Evolutionary conservation across 2,797 vertebrate genomes (phyloP), one percentile per base, ranked within the genome.

Genomic region (Balearica regulorum): DNA sequence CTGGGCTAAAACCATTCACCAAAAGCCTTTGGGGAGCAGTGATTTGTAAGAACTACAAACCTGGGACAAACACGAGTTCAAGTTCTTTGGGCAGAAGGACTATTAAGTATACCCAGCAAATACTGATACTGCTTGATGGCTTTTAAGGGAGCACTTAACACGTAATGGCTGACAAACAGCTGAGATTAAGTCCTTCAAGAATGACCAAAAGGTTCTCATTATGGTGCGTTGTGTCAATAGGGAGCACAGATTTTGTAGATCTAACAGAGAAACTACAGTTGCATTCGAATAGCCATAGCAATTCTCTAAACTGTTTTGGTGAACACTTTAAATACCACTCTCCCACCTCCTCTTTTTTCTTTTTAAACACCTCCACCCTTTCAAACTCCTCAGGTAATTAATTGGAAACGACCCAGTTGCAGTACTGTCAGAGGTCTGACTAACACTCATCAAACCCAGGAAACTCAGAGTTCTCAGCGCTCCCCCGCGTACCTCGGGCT

Each of bases 371-470:
- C 29, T 31, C 31, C 54, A 13, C 46, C 77, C 13, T 2, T 87
- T 92, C 73, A 87, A 43, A 1, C 77, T 91, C 65, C 58, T 92
- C 76, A 90, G 90, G 93, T 94, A 91, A 96, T 96, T 95, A 97
- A 94, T 71, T 92, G 94, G 94, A 96, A 96, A 92, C 5, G 21
- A 91, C 90, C 84, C 71, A 25, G 71, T 66, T 88, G 92, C 85
- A 69, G 84, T 51, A 44, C 49, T 97, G 90, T 96, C 89, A 88
- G 62, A 91, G 83, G 90, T 84, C 92, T 94, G 81, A 85, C 91
- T 82, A 83, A 94, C 79, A 94, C 90, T 85, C 91, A 69, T 90
- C 96, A 95, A 96, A 95, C 77, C 70, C 84, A 88, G 92, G 89
- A 93, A 96, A 90, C 57, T 84, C 61, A 2, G 92, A 41, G 80